Percentiles rank a stretch among this genome's conserved stretches.
Evolutionary conservation across 2,797 vertebrate genomes (phyloP).

Genomic region (Buceros bicornis): DNA sequence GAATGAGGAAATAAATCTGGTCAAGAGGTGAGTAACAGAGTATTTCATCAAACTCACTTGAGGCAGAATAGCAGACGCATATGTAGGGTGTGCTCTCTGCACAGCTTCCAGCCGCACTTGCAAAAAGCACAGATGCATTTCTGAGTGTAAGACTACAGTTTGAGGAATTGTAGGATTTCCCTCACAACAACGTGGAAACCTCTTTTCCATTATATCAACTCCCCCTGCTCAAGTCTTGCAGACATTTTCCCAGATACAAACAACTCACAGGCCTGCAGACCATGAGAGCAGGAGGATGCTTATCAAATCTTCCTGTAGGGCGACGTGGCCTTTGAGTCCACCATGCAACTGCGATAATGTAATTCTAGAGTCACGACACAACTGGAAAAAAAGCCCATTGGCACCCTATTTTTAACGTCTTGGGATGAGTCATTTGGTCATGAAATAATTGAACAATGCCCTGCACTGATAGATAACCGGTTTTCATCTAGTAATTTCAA

Average conservation of each 20-base stretch:
- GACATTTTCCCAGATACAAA: neutral
- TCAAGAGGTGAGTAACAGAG: neutral
- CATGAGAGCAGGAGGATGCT: neutral
- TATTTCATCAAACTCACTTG: neutral
- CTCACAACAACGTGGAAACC: neutral
- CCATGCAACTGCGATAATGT: neutral
- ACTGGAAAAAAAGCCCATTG: neutral
- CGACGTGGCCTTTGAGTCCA: neutral
- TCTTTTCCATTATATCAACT: neutral
- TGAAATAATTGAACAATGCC: neutral
- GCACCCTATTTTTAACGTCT: neutral
- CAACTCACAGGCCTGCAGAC: neutral
- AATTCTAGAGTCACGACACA: neutral
- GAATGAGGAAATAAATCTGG: constrained; percentile 9
- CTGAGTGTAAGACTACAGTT: neutral
- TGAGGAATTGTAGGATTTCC: neutral
- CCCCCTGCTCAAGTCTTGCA: neutral
- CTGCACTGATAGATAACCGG: neutral
- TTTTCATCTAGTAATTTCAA: constrained; percentile 13
- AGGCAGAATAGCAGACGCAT: neutral
- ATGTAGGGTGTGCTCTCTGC: neutral
- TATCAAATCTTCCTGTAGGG: neutral
- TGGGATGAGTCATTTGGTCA: neutral
- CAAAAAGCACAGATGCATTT: neutral
- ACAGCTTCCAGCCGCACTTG: neutral